These are phyloP conservation scores for Melanchra persicariae DNA, from an alignment of 2,888 invertebrate genomes.

Conservation along the genomic window DNA sequence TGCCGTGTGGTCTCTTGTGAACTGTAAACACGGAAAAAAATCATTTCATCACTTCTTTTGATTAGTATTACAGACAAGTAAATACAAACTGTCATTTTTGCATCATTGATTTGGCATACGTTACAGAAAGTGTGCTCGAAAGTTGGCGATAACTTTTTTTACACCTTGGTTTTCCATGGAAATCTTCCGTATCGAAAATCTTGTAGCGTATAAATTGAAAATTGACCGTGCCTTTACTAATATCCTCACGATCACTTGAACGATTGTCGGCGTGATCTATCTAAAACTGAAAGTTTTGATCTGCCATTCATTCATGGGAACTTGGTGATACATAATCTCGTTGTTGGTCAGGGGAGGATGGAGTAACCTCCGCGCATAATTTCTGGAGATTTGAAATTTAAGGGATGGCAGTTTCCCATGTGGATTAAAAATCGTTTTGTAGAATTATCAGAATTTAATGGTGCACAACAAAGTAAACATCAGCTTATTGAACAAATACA, in stretches of 20 bases:
- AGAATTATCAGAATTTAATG: neutral
- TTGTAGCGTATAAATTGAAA: neutral
- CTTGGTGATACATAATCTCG: conserved; percentile 16
- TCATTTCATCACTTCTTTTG: too few relatives aligned
- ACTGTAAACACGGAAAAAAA: neutral
- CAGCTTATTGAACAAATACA: neutral
- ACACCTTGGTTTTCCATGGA: neutral
- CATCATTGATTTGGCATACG: neutral
- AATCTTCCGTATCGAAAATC: neutral
- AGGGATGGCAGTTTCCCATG: conserved; percentile 22
- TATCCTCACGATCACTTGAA: neutral
- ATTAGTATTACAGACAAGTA: too few relatives aligned
- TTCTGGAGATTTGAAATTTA: conserved; percentile 36
- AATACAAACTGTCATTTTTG: neutral
- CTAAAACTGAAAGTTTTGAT: conserved; percentile 43
- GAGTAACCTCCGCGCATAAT: conserved; percentile 51
- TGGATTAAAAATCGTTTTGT: neutral
- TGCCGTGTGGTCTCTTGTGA: conserved; percentile 13
- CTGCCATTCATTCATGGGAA: conserved; percentile 30
- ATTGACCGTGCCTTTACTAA: too few relatives aligned
- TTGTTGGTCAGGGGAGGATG: conserved; percentile 26
- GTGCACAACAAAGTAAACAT: neutral
- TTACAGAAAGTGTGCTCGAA: neutral
- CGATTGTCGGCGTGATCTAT: conserved; percentile 51
- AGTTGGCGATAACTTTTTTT: neutral